These are phyloP conservation scores for Sebastes umbrosus DNA, from an alignment of 2,797 vertebrate genomes.

Conservation along the genomic window DNA sequence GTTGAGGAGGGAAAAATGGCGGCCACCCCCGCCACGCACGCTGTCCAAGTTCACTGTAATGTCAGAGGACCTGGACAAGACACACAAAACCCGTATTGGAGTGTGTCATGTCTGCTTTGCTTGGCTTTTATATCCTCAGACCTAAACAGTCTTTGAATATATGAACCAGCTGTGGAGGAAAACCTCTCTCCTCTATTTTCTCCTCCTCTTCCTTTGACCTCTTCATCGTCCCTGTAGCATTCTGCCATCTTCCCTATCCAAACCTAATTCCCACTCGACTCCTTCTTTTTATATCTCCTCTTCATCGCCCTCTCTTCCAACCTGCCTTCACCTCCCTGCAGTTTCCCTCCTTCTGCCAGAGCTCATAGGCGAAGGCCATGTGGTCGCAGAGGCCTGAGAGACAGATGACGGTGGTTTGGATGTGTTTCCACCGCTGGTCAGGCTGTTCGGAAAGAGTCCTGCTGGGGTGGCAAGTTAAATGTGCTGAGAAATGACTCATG, in stretches of 20 bases:
- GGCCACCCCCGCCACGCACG: not conserved
- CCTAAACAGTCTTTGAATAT: conserved; percentile 39
- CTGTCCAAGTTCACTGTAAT: conserved; percentile 37
- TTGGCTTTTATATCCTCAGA: conserved; percentile 30
- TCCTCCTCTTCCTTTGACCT: not conserved
- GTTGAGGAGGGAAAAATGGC: conserved; percentile 22
- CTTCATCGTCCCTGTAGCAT: not conserved
- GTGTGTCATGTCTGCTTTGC: conserved; percentile 40
- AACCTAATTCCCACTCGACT: conserved; percentile 20
- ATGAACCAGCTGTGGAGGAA: conserved; percentile 58
- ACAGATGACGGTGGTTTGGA: conserved; percentile 57
- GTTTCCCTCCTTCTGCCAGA: conserved; percentile 25
- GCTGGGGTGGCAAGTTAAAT: conserved; percentile 62
- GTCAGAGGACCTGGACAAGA: conserved; percentile 38
- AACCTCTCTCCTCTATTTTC: not conserved
- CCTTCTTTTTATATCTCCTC: conserved; percentile 32
- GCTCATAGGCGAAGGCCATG: conserved; percentile 38
- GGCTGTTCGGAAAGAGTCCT: conserved; percentile 52
- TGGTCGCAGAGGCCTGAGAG: conserved; percentile 48
- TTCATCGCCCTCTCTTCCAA: conserved; percentile 13
- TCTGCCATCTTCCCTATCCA: conserved; percentile 6
- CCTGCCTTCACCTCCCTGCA: conserved; percentile 24
- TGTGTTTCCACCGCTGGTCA: conserved; percentile 63
- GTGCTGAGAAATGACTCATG: conserved; percentile 59
- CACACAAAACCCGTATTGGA: conserved; percentile 1